A percentile compares a stretch with the other conserved stretches of the same genome.
These are phyloP conservation scores for Drosophila fuyamai DNA, from an alignment of 1,140 invertebrate genomes.

Conservation along the genomic window DNA sequence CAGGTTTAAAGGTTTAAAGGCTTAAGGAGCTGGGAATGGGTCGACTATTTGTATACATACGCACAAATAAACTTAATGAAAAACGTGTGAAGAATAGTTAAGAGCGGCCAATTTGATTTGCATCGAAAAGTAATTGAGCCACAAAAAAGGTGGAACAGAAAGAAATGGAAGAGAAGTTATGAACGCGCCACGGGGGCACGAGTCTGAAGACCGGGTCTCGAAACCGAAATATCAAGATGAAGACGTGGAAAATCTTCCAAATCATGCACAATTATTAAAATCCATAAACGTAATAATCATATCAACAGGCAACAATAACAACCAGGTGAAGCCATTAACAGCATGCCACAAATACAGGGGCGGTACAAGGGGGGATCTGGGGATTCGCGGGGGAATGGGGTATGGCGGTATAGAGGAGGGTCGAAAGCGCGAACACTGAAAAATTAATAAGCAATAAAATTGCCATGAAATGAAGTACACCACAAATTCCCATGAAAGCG, in stretches of 20 bases:
- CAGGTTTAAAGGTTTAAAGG: constrained; percentile 6
- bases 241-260: constrained; percentile 68
- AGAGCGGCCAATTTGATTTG: constrained; percentile 83
- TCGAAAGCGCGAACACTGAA: constrained; percentile 75
- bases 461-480: constrained; percentile 84
- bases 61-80: constrained; percentile 67
- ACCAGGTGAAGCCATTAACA: constrained; percentile 67
- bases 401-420: constrained; percentile 1
- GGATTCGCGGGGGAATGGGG: too few relatives aligned
- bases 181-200: constrained; percentile 73
- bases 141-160: constrained; percentile 40
- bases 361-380: not conserved
- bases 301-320: constrained; percentile 67
- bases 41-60: constrained; percentile 35
- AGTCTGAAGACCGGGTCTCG: constrained; percentile 14
- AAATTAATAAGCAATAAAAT: constrained; percentile 85
- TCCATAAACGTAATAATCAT: constrained; percentile 83
- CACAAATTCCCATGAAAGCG: constrained; percentile 80
- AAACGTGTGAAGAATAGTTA: constrained; percentile 84
- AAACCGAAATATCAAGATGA: constrained; percentile 3
- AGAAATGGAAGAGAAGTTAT: constrained; percentile 56
- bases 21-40: constrained; percentile 38
- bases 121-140: constrained; percentile 84
- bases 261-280: constrained; percentile 85
- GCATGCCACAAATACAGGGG: constrained; percentile 48